Evolutionary conservation across 2,113 vertebrate genomes (phyloP).

Genomic region (Rhodinocichla rosea): DNA sequence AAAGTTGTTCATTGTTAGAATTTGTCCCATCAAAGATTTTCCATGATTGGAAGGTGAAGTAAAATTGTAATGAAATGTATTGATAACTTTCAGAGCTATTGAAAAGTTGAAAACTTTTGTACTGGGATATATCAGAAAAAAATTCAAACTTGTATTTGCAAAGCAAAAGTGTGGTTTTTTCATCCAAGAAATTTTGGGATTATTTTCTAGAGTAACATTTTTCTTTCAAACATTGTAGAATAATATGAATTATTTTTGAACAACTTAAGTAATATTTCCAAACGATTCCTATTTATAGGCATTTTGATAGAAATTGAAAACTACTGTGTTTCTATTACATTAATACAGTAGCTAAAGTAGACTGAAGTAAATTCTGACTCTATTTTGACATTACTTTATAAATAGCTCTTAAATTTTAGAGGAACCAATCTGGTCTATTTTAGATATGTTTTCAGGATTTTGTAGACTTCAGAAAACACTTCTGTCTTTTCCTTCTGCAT

Average conservation of each 20-base stretch:
- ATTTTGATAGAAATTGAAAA: neutral
- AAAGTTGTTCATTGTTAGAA: neutral
- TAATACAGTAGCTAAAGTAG: neutral
- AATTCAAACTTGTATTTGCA: neutral
- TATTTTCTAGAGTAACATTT: neutral
- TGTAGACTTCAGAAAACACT: neutral
- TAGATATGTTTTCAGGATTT: neutral
- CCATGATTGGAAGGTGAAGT: neutral
- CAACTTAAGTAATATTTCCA: neutral
- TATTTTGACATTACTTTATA: neutral
- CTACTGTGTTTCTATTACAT: neutral
- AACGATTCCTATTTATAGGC: neutral
- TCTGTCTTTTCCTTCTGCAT: neutral
- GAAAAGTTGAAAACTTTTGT: neutral
- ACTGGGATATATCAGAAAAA: neutral
- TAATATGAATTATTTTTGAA: neutral
- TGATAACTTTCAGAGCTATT: neutral
- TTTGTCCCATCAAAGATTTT: neutral
- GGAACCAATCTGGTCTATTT: neutral
- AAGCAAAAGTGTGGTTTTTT: neutral
- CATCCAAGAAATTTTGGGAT: neutral
- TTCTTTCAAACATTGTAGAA: neutral
- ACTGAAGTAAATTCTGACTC: neutral
- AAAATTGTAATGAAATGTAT: neutral
- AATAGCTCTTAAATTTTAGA: neutral